phyloP scores from a whole-genome alignment of 2,888 invertebrate genomes.

The Chrysolina oricalcia region DNA sequence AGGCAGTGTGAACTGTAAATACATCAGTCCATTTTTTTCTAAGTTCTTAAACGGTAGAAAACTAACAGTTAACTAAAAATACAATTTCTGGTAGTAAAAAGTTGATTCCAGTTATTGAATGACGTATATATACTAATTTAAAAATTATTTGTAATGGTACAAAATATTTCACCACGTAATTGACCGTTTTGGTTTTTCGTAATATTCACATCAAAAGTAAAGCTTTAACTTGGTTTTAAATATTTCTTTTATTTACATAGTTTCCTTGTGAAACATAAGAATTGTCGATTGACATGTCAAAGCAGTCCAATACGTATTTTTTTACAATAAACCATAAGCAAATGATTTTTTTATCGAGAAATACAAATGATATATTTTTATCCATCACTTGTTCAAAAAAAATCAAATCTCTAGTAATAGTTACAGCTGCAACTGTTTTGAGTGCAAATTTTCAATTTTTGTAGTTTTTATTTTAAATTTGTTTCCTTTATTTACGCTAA shows the following conservation, averaged over 20 bases:
- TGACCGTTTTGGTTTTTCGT: conserved; percentile 10
- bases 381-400: too few relatives aligned
- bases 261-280: background rate
- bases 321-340: background rate
- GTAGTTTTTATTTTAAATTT: too few relatives aligned
- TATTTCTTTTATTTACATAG: conserved; percentile 11
- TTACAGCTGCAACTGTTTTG: too few relatives aligned
- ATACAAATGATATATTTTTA: background rate
- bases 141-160: conserved; percentile 12
- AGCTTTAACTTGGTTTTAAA: background rate
- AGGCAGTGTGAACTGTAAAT: conserved; percentile 58
- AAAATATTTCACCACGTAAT: conserved; percentile 19
- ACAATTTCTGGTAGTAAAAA: conserved; percentile 31
- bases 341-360: background rate
- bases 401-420: too few relatives aligned
- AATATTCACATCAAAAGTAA: conserved; percentile 3
- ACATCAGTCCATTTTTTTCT: conserved; percentile 57
- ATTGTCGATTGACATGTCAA: background rate
- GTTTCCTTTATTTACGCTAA: too few relatives aligned
- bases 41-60: conserved; percentile 43
- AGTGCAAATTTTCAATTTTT: too few relatives aligned
- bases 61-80: conserved; percentile 33
- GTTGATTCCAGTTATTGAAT: background rate
- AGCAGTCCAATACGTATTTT: background rate
- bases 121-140: background rate